Base-by-base conservation (phyloP, 2,797 vertebrate genomes). In the Onychomys leucogaster region DNA sequence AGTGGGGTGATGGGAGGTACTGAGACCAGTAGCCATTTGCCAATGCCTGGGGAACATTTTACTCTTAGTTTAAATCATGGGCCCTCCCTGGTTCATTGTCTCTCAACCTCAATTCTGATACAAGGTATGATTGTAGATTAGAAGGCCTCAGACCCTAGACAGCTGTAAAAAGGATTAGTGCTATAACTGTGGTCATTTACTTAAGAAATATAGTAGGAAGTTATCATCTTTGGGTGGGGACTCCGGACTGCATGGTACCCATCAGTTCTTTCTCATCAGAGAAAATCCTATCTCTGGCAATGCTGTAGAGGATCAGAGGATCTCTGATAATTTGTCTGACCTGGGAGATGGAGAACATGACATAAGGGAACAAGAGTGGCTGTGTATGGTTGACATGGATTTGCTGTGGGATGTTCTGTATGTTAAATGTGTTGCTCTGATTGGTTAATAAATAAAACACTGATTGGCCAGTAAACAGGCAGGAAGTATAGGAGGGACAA, bases 1-100 rank as follows among this genome's bases (percentile, higher is more conserved):
- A 63, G 6, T 0, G 19, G 6, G 6, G 9, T 7, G 6, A 92
- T 21, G 5, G 2, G n/a, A 76, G 9, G 41, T 25, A 16, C 25
- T 25, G 32, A 27, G 13, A 77, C 37, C 19, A n/a, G 65, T 13
- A 75, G 29, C 17, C 89, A n/a, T 73, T 83, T 65, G 55, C 41
- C 69, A 57, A n/a, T 4, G 11, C 21, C 0, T 80, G 7, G 16
- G 43, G 82, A 61, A 25, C 17, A 49, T 16, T 75, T 89, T 57
- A 34, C 7, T 73, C 6, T 55, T 84, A 81, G 29, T 82, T 13
- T 27, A 37, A 59, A 32, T 71, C 25, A 25, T 27, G 21, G 1
- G 4, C 2, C 13, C 23, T 52, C 61, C 17, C 27, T 46, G 19
- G 11, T 75, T 90, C 37, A 32, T 49, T 75, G 2, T 89, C 6